Percentiles rank a stretch among this genome's conserved stretches.
These are phyloP conservation scores for Sphaeramia orbicularis DNA, from an alignment of 2,797 vertebrate genomes.

Conservation along the genomic window DNA sequence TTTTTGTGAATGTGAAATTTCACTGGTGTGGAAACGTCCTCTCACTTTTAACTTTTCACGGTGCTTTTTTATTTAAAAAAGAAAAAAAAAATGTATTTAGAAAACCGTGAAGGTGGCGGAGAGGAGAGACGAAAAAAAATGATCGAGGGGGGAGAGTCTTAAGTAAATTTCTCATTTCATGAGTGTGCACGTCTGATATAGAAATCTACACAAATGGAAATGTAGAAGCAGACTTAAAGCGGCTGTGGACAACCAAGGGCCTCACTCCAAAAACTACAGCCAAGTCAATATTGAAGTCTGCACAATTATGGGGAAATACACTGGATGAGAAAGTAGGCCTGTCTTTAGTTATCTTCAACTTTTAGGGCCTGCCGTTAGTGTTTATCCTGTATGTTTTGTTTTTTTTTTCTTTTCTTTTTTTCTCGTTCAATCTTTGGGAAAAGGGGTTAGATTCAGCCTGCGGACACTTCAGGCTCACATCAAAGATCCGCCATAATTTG, in stretches of 20 bases:
- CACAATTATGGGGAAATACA: not conserved
- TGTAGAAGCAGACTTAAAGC: conserved; percentile 2
- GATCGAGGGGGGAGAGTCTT: too few species aligned
- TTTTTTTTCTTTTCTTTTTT: conserved; percentile 11
- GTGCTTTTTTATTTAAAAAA: conserved; percentile 25
- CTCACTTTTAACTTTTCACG: conserved; percentile 8
- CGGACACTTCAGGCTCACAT: conserved; percentile 58
- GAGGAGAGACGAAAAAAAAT: too few species aligned
- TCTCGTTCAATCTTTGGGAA: conserved; percentile 33
- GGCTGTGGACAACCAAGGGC: conserved; percentile 23
- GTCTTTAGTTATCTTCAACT: conserved; percentile 28
- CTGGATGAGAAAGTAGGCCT: conserved; percentile 16
- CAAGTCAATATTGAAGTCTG: too few species aligned
- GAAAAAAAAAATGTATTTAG: conserved; percentile 1
- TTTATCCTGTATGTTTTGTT: conserved; percentile 22
- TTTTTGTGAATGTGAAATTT: not conserved
- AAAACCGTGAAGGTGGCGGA: conserved; percentile 9
- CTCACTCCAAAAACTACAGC: conserved; percentile 4
- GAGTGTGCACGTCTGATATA: not conserved
- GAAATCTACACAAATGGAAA: not conserved
- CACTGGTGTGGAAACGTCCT: not conserved
- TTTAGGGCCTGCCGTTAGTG: conserved; percentile 32
- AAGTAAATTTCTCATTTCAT: not conserved
- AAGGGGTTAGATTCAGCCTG: conserved; percentile 45
- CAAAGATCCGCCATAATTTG: conserved; percentile 59